Base-by-base conservation (phyloP, 1,140 invertebrate species). In the Ectropis grisescens region DNA sequence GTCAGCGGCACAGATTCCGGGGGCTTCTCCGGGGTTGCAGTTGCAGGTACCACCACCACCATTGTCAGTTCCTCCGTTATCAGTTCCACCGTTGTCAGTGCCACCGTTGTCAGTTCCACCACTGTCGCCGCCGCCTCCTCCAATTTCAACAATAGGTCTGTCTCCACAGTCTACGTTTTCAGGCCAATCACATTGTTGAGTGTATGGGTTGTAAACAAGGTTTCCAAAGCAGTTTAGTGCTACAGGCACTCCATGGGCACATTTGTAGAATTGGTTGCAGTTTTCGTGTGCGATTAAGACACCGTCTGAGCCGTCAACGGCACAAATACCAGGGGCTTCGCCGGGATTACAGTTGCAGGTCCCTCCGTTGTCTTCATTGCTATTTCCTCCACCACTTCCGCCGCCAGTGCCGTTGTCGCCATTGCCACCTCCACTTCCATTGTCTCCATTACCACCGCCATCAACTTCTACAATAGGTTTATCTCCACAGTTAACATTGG, bases 151-250 rank as follows among this genome's bases (percentile, higher is more conserved):
- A 28, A 27, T 35, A 8, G 30, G 12, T 32, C 37, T 38, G 11
- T 44, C 28, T n/a, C 39, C 47, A 29, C 47, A 49, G 2, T 49
- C 29, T 11, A 92, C 85, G 47, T 81, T 67, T 32, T 82, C 40
- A 24, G 86, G 70, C 84, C 87, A 79, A 47, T 90, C 82, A 60
- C 90, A 84, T 34, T 83, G 58, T 68, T 86, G 65, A 7, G 47
- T 47, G 22, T 65, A 29, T 33, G 87, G 75, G 59, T 89, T 87
- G 52, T 83, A 89, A 43, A 85, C 54, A 37, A 82, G 82, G 11
- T 64, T 48, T 0, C 52, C 39, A 1, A 19, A 15, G 19, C 50
- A 53, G 2, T 22, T 8, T 0, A 31, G 3, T 0, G 37, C 10
- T 11, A 45, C 35, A 2, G 50, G 45, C 25, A 8, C 1, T 1